Evolutionary conservation across 2,113 vertebrate species (phyloP).

Genomic region (Sinocyclocheilus anshuiensis): DNA sequence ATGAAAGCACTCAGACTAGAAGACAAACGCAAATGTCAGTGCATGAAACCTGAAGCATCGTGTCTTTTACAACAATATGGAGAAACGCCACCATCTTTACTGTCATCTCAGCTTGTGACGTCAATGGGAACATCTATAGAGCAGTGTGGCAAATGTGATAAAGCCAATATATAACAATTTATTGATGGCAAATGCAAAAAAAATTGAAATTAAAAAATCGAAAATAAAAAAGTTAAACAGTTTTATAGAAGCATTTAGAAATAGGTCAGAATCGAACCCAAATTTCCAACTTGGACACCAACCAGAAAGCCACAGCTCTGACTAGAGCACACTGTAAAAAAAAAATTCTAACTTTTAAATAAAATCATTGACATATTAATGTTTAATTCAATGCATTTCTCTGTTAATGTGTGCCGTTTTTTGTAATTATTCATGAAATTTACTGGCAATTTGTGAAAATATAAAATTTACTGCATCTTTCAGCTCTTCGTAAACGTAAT

Average conservation of each 20-base stretch:
- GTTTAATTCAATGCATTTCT: not conserved
- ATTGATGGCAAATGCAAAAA: not conserved
- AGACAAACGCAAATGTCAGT: not conserved
- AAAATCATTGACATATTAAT: not conserved
- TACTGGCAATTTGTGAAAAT: not conserved
- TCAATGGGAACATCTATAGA: not conserved
- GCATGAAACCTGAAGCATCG: not conserved
- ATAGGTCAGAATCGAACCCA: not conserved
- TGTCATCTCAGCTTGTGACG: not conserved
- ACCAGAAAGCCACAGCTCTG: not conserved
- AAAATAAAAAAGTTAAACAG: not conserved
- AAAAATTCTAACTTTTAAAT: not conserved
- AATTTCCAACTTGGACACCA: not conserved
- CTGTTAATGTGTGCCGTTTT: not conserved
- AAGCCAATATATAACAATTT: not conserved
- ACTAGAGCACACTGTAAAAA: not conserved
- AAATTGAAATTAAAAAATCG: not conserved
- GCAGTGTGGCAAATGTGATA: not conserved
- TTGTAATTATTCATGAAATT: not conserved
- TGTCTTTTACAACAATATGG: not conserved
- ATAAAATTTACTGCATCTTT: not conserved
- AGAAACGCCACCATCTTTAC: not conserved
- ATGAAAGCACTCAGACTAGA: not conserved
- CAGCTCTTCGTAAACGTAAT: not conserved
- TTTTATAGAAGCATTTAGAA: not conserved